These are phyloP conservation scores for Brachionus paranguensis DNA, from an alignment of 1,140 invertebrate genomes.

Conservation along the genomic window DNA sequence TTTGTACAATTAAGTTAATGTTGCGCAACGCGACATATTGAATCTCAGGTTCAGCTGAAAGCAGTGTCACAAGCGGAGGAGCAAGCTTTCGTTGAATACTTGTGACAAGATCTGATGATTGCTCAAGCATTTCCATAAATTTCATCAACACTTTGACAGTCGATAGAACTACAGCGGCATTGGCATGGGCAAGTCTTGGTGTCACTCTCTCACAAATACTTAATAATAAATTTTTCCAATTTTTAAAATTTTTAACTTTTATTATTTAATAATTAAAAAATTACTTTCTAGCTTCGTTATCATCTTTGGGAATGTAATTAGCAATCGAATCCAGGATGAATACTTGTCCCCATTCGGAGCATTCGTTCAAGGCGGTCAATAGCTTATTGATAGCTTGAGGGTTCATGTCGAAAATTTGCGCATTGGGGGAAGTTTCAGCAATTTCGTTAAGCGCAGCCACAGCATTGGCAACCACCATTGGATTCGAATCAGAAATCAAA, in stretches of 20 bases:
- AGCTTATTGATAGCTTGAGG: conserved; percentile 95
- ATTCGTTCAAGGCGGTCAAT: conserved; percentile 94
- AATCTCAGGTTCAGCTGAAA: conserved; percentile 95
- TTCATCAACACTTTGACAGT: conserved; percentile 97
- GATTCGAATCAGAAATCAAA: conserved; percentile 94
- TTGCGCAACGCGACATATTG: conserved; percentile 97
- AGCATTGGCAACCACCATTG: conserved; percentile 99
- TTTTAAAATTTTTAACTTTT: background rate
- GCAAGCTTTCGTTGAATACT: conserved; percentile 81
- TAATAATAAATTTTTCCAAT: background rate
- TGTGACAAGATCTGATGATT: conserved; percentile 84
- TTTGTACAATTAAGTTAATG: conserved; percentile 98
- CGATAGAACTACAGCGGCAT: conserved; percentile 97
- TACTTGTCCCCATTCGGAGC: conserved; percentile 97
- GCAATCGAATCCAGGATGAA: conserved; percentile 97
- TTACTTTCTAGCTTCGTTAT: conserved; percentile 86
- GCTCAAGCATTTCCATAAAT: conserved; percentile 90
- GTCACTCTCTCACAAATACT: conserved; percentile 93
- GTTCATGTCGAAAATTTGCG: conserved; percentile 91
- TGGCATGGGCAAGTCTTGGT: conserved; percentile 92
- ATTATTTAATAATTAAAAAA: background rate
- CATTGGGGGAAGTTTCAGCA: conserved; percentile 87
- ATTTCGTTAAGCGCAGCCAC: conserved; percentile 97
- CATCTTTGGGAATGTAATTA: conserved; percentile 93
- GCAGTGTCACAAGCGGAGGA: conserved; percentile 92